Conservation (phyloP, 1,140 invertebrate genomes). For the Mya arenaria region DNA sequence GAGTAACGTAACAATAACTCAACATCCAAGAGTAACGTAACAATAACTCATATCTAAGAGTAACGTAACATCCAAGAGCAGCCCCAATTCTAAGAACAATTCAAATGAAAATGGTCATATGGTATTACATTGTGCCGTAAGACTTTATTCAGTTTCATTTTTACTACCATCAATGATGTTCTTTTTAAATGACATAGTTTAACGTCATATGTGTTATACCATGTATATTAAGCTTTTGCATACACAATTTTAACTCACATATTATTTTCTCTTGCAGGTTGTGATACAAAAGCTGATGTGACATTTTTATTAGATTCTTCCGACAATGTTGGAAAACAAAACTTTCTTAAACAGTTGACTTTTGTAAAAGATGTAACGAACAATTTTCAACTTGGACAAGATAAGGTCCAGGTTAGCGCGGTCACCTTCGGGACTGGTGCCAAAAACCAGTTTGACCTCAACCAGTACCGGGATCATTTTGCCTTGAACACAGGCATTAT, state of each 20-base stretch:
- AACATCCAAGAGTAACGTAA: too few relatives aligned
- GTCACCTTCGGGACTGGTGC: slow-evolving; percentile 68
- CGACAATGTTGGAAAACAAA: slow-evolving; percentile 68
- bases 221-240: background rate
- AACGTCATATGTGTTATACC: background rate
- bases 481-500: slow-evolving; percentile 62
- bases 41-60: too few relatives aligned
- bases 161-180: background rate
- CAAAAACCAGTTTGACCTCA: slow-evolving; percentile 71
- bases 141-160: background rate
- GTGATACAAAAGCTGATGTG: slow-evolving; percentile 71
- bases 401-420: slow-evolving; percentile 67
- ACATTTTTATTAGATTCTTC: slow-evolving; percentile 77
- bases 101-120: too few relatives aligned
- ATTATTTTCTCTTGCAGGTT: slow-evolving; percentile 62
- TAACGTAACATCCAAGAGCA: too few relatives aligned
- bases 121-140: too few relatives aligned
- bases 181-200: background rate
- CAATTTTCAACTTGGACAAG: slow-evolving; percentile 64
- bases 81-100: too few relatives aligned
- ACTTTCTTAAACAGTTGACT: slow-evolving; percentile 73
- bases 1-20: too few relatives aligned
- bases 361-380: slow-evolving; percentile 71
- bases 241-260: background rate
- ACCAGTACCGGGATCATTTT: slow-evolving; percentile 60